Evolutionary conservation across 35 echinoderm and acorn worm species (phyloP).

Genomic region (Apostichopus parvimensis): DNA sequence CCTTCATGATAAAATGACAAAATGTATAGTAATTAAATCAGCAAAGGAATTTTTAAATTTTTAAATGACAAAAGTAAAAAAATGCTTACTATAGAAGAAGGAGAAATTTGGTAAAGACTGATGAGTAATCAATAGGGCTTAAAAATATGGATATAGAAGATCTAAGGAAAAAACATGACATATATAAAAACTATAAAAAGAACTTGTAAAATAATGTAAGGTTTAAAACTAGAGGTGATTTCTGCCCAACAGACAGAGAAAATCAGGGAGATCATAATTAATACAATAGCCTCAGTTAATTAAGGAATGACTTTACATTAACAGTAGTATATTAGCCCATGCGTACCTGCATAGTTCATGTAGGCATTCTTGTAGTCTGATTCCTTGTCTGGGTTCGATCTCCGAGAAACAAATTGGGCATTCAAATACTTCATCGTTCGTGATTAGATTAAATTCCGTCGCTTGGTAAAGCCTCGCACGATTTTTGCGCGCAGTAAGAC

Average conservation of each 20-base stretch:
- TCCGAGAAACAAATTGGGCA: conserved; percentile 50
- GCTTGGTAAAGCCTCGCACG: conserved; percentile 2
- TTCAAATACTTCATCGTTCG: conserved; percentile 50
- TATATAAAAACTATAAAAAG: too few relatives aligned
- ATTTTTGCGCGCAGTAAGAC: neutral
- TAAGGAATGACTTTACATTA: neutral
- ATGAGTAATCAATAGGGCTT: too few relatives aligned
- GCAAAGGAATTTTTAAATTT: too few relatives aligned
- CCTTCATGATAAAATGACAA: neutral
- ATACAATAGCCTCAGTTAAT: neutral
- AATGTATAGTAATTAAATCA: too few relatives aligned
- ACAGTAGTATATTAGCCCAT: neutral
- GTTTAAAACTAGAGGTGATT: too few relatives aligned
- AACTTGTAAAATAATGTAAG: too few relatives aligned
- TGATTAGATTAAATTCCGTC: conserved; percentile 16
- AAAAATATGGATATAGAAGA: too few relatives aligned
- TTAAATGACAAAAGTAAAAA: too few relatives aligned
- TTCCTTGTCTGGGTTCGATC: conserved; percentile 25
- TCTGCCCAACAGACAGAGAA: too few relatives aligned
- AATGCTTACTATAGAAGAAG: too few relatives aligned
- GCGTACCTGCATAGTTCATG: conserved; percentile 54
- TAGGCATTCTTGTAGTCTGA: conserved; percentile 54
- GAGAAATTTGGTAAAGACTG: too few relatives aligned
- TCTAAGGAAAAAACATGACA: too few relatives aligned
- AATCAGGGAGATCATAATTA: neutral